phyloP scores from a whole-genome alignment of 92 coral and sea anemone species.

The Siderastrea siderea region DNA sequence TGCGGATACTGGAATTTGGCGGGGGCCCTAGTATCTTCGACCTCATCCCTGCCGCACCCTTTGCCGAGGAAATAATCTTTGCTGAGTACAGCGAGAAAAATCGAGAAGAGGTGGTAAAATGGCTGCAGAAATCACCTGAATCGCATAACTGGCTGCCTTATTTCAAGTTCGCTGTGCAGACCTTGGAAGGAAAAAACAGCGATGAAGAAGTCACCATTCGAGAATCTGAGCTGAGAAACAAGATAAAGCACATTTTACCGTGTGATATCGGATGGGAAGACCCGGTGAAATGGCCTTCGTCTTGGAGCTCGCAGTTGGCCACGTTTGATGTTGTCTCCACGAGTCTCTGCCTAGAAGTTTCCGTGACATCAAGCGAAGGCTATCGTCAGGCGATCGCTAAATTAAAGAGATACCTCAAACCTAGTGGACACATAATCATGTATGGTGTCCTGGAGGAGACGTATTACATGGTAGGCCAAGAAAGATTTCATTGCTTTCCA shows the following conservation, averaged over 20 bases:
- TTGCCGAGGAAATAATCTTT: constrained; percentile 64
- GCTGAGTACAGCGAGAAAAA: constrained; percentile 68
- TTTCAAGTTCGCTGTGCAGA: constrained; percentile 53
- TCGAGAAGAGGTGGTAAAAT: constrained; percentile 63
- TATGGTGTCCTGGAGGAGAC: constrained; percentile 51
- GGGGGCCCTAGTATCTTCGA: constrained; percentile 67
- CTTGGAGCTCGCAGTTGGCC: background rate
- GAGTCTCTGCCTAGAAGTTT: constrained; percentile 70
- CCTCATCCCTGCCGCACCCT: constrained; percentile 65
- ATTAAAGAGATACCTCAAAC: constrained; percentile 53
- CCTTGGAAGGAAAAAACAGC: constrained; percentile 52
- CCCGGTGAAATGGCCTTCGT: constrained; percentile 40
- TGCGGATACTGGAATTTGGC: constrained; percentile 64
- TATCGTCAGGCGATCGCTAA: constrained; percentile 63
- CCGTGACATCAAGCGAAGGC: constrained; percentile 55
- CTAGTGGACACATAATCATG: constrained; percentile 65
- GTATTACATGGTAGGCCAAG: constrained; percentile 52
- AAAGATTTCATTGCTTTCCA: constrained; percentile 46
- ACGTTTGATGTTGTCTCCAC: constrained; percentile 70
- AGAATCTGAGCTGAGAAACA: constrained; percentile 50
- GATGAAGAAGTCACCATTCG: constrained; percentile 33
- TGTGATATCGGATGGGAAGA: constrained; percentile 61
- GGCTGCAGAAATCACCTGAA: constrained; percentile 49
- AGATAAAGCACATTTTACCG: constrained; percentile 60
- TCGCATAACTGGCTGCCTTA: constrained; percentile 66